phyloP scores from a whole-genome alignment of 1,140 invertebrate species.

The Saxidomus purpurata region DNA sequence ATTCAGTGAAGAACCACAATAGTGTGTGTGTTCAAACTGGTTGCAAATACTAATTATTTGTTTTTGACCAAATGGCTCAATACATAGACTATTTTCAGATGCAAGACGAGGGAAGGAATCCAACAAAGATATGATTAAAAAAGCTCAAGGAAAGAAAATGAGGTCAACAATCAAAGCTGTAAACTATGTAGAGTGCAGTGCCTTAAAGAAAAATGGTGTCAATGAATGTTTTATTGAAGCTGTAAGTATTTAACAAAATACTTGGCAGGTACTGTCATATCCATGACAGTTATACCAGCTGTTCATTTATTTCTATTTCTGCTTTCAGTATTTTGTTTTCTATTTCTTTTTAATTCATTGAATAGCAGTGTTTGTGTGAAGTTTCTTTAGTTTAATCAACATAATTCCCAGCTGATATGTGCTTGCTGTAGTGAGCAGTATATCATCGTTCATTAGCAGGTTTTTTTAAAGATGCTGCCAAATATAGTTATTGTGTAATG shows the following conservation, averaged over 20 bases:
- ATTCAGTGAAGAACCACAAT: no score
- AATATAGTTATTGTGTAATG: no score
- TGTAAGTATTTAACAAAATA: constrained; percentile 8
- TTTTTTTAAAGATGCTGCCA: no score
- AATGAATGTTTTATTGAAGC: constrained; percentile 54
- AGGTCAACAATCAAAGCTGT: constrained; percentile 20
- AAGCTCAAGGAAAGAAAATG: constrained; percentile 32
- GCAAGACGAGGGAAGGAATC: constrained; percentile 44
- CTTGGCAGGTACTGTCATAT: neutral
- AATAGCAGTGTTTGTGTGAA: neutral
- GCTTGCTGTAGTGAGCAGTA: no score
- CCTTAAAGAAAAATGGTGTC: constrained; percentile 57
- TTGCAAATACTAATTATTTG: no score
- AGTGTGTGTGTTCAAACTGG: no score
- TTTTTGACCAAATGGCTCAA: no score
- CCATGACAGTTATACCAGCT: neutral
- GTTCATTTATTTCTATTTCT: neutral
- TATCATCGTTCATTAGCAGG: no score
- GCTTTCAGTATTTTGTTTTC: neutral
- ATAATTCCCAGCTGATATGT: neutral
- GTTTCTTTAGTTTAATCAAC: no score
- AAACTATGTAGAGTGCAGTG: constrained; percentile 51
- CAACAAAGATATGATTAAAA: constrained; percentile 42
- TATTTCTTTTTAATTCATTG: neutral
- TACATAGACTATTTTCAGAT: no score